Conservation (phyloP, 1,140 invertebrate genomes). For the Aphidius gifuensis region DNA sequence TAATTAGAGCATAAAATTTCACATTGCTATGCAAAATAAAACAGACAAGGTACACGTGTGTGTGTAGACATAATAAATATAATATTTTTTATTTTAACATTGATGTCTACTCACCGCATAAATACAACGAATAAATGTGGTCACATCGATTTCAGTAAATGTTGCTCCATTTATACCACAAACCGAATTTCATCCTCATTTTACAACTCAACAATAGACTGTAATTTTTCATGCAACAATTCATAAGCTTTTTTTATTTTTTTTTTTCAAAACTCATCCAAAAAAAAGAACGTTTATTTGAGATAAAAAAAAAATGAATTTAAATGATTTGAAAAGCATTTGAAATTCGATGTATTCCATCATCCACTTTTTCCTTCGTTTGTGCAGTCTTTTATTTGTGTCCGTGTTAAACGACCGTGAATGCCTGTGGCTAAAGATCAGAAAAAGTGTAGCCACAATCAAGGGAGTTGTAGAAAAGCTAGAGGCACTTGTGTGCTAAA, state of each 20-base stretch:
- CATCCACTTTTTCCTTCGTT: neutral
- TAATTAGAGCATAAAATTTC: no score
- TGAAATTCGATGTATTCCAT: neutral
- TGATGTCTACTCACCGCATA: slow-evolving; percentile 2
- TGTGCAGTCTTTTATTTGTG: slow-evolving; percentile 18
- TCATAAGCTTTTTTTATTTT: neutral
- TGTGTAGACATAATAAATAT: neutral
- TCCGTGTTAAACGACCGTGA: slow-evolving; percentile 34
- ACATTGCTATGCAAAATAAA: no score
- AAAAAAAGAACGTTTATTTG: no score
- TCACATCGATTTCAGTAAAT: slow-evolving; percentile 3
- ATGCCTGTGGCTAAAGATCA: slow-evolving; percentile 23
- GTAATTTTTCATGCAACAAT: neutral
- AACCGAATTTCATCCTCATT: no score
- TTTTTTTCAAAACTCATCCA: no score
- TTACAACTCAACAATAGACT: no score
- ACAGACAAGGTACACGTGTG: no score
- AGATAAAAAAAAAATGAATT: no score
- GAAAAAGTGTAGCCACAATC: slow-evolving; percentile 38
- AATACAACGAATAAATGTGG: slow-evolving; percentile 10
- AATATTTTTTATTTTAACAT: slow-evolving; percentile 3
- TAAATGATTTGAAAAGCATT: no score
- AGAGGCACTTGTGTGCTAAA: neutral
- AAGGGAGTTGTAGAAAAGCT: slow-evolving; percentile 22
- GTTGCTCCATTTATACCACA: neutral